phyloP scores from a whole-genome alignment of 2,113 vertebrate genomes.

The Zosterops lateralis region DNA sequence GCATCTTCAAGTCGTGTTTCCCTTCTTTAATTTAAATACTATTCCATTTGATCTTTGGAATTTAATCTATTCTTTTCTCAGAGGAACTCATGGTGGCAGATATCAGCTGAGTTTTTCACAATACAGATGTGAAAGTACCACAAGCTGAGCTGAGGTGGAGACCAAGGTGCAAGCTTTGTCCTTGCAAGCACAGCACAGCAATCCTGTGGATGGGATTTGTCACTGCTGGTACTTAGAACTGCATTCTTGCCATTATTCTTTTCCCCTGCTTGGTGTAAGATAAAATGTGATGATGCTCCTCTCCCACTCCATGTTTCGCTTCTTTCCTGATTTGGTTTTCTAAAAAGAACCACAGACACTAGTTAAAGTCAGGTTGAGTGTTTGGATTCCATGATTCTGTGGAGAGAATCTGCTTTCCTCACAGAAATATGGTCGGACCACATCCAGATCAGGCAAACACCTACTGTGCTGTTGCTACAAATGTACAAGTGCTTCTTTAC shows the following conservation, averaged over 20 bases:
- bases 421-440: neutral
- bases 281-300: neutral
- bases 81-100: neutral
- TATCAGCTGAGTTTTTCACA: neutral
- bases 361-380: neutral
- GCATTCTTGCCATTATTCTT: neutral
- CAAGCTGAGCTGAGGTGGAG: neutral
- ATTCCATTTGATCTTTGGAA: neutral
- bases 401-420: neutral
- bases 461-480: neutral
- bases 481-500: neutral
- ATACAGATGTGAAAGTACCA: neutral
- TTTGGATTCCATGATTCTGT: neutral
- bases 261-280: neutral
- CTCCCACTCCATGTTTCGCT: rapidly evolving
- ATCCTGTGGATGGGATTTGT: neutral
- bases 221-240: neutral
- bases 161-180: neutral
- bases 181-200: neutral
- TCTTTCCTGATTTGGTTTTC: neutral
- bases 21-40: neutral
- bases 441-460: neutral
- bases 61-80: neutral
- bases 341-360: neutral
- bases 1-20: neutral